Evolutionary conservation across 1,140 invertebrate genomes (phyloP).

Genomic region (Bombyx mandarina): DNA sequence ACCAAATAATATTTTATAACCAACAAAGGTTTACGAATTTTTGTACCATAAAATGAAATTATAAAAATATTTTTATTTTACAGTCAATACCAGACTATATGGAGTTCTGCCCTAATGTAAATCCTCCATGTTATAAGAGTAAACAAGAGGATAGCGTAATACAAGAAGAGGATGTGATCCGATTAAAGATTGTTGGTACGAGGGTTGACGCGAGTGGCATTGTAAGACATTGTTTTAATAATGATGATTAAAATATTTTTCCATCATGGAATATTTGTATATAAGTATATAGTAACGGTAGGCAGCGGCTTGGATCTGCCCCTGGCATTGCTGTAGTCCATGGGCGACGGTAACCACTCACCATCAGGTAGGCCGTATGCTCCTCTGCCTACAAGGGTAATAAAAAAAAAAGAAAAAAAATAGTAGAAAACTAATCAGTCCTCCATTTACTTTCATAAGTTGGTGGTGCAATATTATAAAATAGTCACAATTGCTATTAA

Average conservation of each 20-base stretch:
- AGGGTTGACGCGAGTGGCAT: conserved; percentile 95
- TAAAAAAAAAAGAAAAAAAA: too few relatives aligned
- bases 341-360: too few relatives aligned
- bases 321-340: too few relatives aligned
- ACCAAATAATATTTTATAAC: too few relatives aligned
- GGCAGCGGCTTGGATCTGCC: too few relatives aligned
- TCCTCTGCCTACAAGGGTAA: too few relatives aligned
- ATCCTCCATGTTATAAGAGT: conserved; percentile 98
- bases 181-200: conserved; percentile 98
- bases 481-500: too few relatives aligned
- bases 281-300: too few relatives aligned
- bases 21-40: not conserved
- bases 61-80: conserved; percentile 34
- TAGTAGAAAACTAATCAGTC: too few relatives aligned
- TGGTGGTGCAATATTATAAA: too few relatives aligned
- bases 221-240: conserved; percentile 73
- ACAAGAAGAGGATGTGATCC: conserved; percentile 97
- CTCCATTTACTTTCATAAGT: too few relatives aligned
- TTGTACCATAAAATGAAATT: not conserved
- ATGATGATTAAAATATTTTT: conserved; percentile 1
- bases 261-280: not conserved
- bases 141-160: conserved; percentile 99
- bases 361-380: too few relatives aligned
- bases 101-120: conserved; percentile 98
- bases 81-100: conserved; percentile 99